A percentile compares a stretch with the other conserved stretches of the same genome.
phyloP scores from a whole-genome alignment of 2,888 invertebrate genomes.

The Drosophila suboccidentalis region DNA sequence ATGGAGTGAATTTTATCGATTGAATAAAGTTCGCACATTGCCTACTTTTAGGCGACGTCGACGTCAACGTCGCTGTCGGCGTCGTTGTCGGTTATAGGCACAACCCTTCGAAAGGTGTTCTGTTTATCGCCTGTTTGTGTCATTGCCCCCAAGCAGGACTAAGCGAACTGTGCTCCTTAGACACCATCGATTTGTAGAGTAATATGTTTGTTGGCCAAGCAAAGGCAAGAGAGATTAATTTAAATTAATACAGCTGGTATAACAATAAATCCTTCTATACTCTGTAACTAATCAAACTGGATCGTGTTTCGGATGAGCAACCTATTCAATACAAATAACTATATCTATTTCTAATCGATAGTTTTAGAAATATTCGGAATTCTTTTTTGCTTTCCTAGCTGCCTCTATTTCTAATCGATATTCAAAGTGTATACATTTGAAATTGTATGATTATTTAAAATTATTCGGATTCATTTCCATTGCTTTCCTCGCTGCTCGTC shows the following conservation, averaged over 20 bases:
- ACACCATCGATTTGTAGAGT: constrained; percentile 13
- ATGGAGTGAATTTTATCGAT: constrained; percentile 73
- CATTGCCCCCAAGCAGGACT: constrained; percentile 41
- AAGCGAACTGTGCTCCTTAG: constrained; percentile 1
- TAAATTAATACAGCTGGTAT: background rate
- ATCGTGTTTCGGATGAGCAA: background rate
- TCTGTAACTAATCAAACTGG: background rate
- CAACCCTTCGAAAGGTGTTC: constrained; percentile 30
- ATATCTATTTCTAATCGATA: no score
- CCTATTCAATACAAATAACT: no score
- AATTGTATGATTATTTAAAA: background rate
- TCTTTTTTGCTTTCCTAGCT: no score
- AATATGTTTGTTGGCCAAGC: background rate
- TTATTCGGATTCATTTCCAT: background rate
- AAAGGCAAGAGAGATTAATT: background rate
- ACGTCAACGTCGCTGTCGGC: constrained; percentile 1
- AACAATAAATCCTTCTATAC: background rate
- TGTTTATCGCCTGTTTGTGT: constrained; percentile 44
- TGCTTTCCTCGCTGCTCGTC: constrained; percentile 24
- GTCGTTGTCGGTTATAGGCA: constrained; percentile 4
- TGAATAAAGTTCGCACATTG: constrained; percentile 56
- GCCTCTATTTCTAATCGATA: background rate
- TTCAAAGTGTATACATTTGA: background rate
- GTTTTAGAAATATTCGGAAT: no score
- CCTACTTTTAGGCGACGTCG: constrained; percentile 41